Evolutionary conservation across 2,888 invertebrate genomes (phyloP).

Genomic region (Lithophane ornitopus): DNA sequence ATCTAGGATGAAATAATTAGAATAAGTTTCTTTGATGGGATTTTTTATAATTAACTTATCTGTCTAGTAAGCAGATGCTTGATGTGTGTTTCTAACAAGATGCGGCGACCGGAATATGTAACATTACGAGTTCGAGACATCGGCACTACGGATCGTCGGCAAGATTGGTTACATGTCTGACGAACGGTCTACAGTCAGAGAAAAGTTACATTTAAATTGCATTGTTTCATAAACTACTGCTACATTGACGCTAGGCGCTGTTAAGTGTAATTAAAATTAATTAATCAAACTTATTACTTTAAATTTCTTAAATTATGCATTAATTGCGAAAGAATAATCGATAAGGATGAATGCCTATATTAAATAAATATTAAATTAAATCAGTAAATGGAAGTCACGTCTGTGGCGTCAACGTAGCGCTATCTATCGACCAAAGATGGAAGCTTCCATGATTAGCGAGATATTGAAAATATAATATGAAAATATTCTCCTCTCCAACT

Average conservation of each 20-base stretch:
- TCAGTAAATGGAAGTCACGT: constrained; percentile 38
- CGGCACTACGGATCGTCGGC: constrained; percentile 27
- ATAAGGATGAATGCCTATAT: constrained; percentile 38
- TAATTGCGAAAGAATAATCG: constrained; percentile 50
- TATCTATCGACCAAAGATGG: constrained; percentile 59
- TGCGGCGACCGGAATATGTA: constrained; percentile 1
- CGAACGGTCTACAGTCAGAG: constrained; percentile 50
- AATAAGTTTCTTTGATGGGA: constrained; percentile 57
- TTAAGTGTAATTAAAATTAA: constrained; percentile 50
- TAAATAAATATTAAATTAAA: constrained; percentile 58
- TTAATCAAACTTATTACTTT: constrained; percentile 52
- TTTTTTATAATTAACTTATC: constrained; percentile 57
- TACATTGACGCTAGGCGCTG: constrained; percentile 50
- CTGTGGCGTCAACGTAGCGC: constrained; percentile 48
- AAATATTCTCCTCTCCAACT: constrained; percentile 61
- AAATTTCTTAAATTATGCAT: constrained; percentile 60
- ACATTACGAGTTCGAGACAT: constrained; percentile 7
- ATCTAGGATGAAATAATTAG: constrained; percentile 50
- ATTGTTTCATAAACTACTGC: constrained; percentile 43
- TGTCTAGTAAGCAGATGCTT: constrained; percentile 55
- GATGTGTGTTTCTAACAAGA: constrained; percentile 36
- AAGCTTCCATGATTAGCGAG: constrained; percentile 60
- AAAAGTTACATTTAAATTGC: constrained; percentile 45
- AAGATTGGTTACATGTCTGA: constrained; percentile 17
- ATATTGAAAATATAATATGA: constrained; percentile 62